Evolutionary conservation across 2,113 vertebrate genomes (phyloP).

Genomic region (Ariopsis seemanni): DNA sequence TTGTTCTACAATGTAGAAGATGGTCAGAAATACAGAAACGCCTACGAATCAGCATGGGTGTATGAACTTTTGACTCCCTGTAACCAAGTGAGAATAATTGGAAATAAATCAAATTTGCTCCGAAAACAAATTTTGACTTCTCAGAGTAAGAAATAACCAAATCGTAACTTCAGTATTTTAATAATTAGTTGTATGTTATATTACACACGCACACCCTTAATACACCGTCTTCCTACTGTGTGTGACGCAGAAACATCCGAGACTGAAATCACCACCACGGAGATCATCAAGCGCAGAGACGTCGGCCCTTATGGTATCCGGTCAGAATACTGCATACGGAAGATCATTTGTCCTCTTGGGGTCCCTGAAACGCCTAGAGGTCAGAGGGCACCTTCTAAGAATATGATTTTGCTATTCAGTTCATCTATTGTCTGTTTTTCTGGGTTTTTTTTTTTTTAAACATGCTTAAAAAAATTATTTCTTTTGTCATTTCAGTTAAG

Average conservation of each 20-base stretch:
- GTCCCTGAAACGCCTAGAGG: constrained; percentile 96
- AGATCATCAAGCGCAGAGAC: constrained; percentile 97
- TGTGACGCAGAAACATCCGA: constrained; percentile 88
- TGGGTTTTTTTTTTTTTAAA: not conserved
- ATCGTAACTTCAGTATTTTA: not conserved
- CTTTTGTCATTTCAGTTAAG: too few relatives aligned
- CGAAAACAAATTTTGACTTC: not conserved
- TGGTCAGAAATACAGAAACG: too few relatives aligned
- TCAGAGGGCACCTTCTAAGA: constrained; percentile 55
- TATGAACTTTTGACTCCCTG: not conserved
- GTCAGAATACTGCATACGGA: constrained; percentile 96
- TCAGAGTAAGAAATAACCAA: not conserved
- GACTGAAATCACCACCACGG: constrained; percentile 96
- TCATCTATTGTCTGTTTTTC: too few relatives aligned
- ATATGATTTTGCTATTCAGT: too few relatives aligned
- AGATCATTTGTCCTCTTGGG: constrained; percentile 97
- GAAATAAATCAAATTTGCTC: not conserved
- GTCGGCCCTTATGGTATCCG: constrained; percentile 94
- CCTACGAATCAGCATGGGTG: too few relatives aligned
- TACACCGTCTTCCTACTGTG: constrained; percentile 24
- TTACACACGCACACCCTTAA: not conserved
- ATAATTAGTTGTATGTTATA: not conserved
- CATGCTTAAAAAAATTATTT: not conserved
- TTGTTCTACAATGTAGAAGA: too few relatives aligned
- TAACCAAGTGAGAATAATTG: not conserved